A percentile compares a stretch with the other conserved stretches of the same genome.
Evolutionary conservation across 2,888 invertebrate species (phyloP).

Genomic region (Meliscaeva auricollis): DNA sequence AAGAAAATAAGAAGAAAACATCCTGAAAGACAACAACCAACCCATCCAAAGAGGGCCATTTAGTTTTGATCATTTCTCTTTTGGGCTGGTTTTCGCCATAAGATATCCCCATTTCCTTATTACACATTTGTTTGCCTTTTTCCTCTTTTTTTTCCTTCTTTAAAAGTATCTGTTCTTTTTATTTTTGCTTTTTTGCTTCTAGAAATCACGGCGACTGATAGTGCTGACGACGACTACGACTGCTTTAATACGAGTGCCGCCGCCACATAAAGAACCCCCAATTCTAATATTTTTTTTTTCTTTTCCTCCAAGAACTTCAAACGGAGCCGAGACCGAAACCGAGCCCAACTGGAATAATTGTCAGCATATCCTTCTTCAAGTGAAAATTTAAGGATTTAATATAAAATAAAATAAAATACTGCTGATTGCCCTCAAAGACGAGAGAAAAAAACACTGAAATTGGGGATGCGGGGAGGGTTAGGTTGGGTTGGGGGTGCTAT

Average conservation of each 20-base stretch:
- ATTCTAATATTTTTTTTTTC: background rate
- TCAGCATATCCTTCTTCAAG: slow-evolving; percentile 71
- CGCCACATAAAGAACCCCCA: slow-evolving; percentile 31
- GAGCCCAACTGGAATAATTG: slow-evolving; percentile 52
- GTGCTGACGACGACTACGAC: slow-evolving; percentile 56
- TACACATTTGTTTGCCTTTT: slow-evolving; percentile 12
- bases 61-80: slow-evolving; percentile 73
- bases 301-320: background rate
- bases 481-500: background rate
- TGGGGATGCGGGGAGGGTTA: background rate
- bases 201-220: slow-evolving; percentile 75
- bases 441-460: background rate
- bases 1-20: background rate
- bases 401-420: slow-evolving; percentile 76
- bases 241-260: slow-evolving; percentile 52
- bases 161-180: background rate
- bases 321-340: background rate
- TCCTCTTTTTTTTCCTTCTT: slow-evolving; percentile 19
- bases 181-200: slow-evolving; percentile 28
- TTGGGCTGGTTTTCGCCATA: slow-evolving; percentile 22
- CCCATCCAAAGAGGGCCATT: slow-evolving; percentile 58
- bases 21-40: slow-evolving; percentile 3
- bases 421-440: slow-evolving; percentile 65
- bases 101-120: slow-evolving; percentile 36
- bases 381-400: slow-evolving; percentile 76